Evolutionary conservation across 2,888 invertebrate genomes (phyloP), one percentile per base, ranked within the genome.

Genomic region (Cephalotes varians): DNA sequence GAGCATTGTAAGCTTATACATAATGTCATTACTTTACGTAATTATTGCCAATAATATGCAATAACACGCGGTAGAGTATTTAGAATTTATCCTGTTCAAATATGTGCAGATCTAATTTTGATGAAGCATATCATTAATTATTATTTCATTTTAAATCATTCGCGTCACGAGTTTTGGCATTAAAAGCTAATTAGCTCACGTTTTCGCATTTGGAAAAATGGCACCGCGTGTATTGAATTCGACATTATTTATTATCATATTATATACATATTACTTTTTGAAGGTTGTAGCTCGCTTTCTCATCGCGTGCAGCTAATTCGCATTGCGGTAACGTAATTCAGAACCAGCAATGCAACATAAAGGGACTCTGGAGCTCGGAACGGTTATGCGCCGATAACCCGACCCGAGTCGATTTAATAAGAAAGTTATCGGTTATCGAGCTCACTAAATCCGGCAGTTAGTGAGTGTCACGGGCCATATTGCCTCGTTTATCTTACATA

Each of bases 401-500:
- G 82, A 51, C 62, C 67, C 79, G 81, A 65, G 79, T 83, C 79
- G 88, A 90, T 88, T 91, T 91, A 92, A 92, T 93, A 93, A 91
- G 91, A 92, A 92, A 91, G 92, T 91, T 92, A 92, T 92, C 91
- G 91, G 92, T 92, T 92, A 93, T 92, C 90, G 91, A 87, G 87
- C 82, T 89, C 88, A 87, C 90, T 92, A 93, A 93, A 92, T 93
- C 91, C 91, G 87, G 87, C 90, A 92, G 91, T 92, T 92, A 90
- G 92, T 90, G 91, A 90, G 90, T 90, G 91, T 91, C 91, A 89
- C 83, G 90, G 87, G 85, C 85, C 93, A 92, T 93, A 93, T 93
- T 92, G 92, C 91, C 90, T 91, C 93, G 92, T 93, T 93, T 92
- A 92, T 93, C 93, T 93, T 91, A 89, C 91, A 91, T 89, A 88